Conservation (phyloP, 1,140 invertebrate species). For the Cepaea nemoralis region DNA sequence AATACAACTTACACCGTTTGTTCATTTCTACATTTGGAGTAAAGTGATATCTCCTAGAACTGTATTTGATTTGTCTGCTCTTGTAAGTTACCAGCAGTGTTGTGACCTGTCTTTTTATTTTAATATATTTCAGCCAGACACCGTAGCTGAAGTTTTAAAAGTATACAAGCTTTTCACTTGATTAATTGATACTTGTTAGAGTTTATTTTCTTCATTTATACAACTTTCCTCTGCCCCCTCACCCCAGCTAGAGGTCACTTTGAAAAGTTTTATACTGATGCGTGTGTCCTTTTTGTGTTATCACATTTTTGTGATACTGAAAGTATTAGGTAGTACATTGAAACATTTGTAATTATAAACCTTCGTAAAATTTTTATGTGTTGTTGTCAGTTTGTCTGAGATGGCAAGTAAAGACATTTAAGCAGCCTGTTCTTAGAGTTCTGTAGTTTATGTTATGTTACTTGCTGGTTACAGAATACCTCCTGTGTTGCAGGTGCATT, state of each 20-base stretch:
- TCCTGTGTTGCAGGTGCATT: not conserved
- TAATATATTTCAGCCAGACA: not conserved
- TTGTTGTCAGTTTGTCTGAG: not conserved
- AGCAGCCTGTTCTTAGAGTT: not conserved
- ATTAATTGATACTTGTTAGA: not conserved
- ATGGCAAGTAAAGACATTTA: slow-evolving; percentile 1
- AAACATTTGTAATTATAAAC: slow-evolving; percentile 1
- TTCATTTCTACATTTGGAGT: too few species aligned
- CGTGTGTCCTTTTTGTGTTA: not conserved
- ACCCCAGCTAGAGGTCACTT: not conserved
- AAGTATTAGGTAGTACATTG: not conserved
- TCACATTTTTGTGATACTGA: not conserved
- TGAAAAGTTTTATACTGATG: not conserved
- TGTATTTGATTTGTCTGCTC: not conserved
- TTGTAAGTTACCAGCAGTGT: not conserved
- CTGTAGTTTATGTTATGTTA: not conserved
- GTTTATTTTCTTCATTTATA: not conserved
- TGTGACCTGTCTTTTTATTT: not conserved
- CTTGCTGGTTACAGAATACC: not conserved
- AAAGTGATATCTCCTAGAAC: not conserved
- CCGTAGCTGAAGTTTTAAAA: not conserved
- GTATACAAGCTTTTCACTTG: not conserved
- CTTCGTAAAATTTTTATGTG: not conserved
- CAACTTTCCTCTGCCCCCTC: not conserved
- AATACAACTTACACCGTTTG: too few species aligned